Conservation (phyloP, 2,113 vertebrate species). For the Neoarius graeffei region DNA sequence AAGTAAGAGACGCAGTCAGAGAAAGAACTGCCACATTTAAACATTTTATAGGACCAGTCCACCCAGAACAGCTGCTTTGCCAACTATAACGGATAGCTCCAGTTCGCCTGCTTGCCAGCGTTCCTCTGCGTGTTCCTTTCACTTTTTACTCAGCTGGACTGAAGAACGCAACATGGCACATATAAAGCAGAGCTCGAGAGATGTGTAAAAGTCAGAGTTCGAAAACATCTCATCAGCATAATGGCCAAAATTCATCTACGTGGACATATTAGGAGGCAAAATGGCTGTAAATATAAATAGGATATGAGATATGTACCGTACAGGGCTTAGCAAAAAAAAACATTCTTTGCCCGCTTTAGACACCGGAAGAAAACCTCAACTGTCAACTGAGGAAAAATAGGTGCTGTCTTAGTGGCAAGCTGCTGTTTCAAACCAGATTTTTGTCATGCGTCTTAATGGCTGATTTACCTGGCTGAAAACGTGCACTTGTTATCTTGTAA, state of each 20-base stretch:
- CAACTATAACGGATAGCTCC: conserved; percentile 71
- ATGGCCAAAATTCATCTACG: not conserved
- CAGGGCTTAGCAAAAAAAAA: not conserved
- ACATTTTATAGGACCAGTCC: conserved; percentile 72
- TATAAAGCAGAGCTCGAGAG: conserved; percentile 65
- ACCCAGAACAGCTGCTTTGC: conserved; percentile 66
- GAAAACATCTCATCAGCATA: conserved; percentile 4
- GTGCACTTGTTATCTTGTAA: too few species aligned
- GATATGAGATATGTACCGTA: not conserved
- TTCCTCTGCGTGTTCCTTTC: conserved; percentile 53
- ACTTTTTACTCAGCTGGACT: not conserved
- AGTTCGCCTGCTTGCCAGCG: conserved; percentile 17
- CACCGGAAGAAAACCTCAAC: not conserved
- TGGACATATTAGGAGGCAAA: not conserved
- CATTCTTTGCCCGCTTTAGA: conserved; percentile 24
- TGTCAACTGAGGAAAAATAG: not conserved
- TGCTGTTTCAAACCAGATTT: not conserved
- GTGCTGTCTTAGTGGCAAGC: not conserved
- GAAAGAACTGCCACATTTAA: conserved; percentile 22
- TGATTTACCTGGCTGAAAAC: conserved; percentile 42
- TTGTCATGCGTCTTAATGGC: not conserved
- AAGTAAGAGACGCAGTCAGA: conserved; percentile 20
- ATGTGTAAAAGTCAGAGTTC: conserved; percentile 63
- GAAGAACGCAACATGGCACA: conserved; percentile 58
- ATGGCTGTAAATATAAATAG: not conserved